Conservation (phyloP, 2,113 vertebrate species). For the Sakesphorus luctuosus region DNA sequence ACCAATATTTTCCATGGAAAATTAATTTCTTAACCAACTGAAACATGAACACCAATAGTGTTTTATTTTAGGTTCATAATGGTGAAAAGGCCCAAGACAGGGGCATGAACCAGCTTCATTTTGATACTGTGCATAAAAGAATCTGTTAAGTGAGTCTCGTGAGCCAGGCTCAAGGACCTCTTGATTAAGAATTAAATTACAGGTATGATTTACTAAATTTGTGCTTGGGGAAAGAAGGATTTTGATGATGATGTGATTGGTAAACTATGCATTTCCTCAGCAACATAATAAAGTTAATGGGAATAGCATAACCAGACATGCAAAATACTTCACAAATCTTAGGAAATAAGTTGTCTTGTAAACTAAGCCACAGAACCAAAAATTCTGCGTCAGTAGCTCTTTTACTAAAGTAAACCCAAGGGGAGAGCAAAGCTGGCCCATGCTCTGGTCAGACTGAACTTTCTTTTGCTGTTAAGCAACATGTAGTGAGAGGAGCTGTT, state of each 20-base stretch:
- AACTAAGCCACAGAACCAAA: not conserved
- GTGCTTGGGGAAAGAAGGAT: constrained; percentile 62
- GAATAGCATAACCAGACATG: not conserved
- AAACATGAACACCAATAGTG: not conserved
- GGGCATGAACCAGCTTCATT: constrained; percentile 31
- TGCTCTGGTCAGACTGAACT: not conserved
- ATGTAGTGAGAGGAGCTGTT: not conserved
- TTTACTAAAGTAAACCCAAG: not conserved
- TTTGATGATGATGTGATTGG: constrained; percentile 44
- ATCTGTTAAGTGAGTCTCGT: constrained; percentile 49
- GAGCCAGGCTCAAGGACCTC: constrained; percentile 67
- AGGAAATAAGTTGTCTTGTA: not conserved
- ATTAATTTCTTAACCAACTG: not conserved
- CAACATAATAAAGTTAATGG: constrained; percentile 41
- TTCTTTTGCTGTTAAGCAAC: not conserved
- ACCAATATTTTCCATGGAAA: not conserved
- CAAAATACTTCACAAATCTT: not conserved
- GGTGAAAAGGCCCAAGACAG: not conserved
- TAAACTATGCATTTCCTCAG: constrained; percentile 31
- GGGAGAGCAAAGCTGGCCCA: not conserved
- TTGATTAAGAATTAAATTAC: constrained; percentile 76
- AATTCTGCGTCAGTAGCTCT: not conserved
- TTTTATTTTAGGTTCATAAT: not conserved
- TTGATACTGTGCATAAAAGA: constrained; percentile 33
- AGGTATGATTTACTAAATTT: constrained; percentile 68